Base-by-base conservation (phyloP, 1,140 invertebrate species). In the Ostrea edulis region DNA sequence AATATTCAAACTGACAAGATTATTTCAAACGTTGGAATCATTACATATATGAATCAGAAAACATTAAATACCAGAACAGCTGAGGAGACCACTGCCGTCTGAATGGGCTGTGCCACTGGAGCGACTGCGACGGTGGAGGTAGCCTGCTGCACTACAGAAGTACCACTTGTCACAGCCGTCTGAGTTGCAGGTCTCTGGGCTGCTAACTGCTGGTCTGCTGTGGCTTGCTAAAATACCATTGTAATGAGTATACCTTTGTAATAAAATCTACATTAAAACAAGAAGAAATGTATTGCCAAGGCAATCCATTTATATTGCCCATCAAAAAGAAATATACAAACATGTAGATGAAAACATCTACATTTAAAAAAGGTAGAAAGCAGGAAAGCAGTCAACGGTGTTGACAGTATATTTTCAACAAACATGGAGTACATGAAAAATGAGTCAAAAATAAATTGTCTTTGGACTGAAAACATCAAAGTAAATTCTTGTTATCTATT, bases 51-150 rank as follows among this genome's bases (percentile, higher is more conserved):
- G 5, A 44, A 44, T 44, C 5, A 44, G 35, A 44, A 44, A 44
- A 44, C 35, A 5, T 44, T 44, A 44, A 44, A 88, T 90, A 93
- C 92, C 91, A 93, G 90, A 55, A 93, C 92, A 83, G 91, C 91
- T 52, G 92, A 89, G 77, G 92, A 90, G 29, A 77, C 68, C 14
- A 90, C 90, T 53, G 91, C 90, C 25, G 93, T 93, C 44, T 91
- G 91, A 25, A 93, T 89, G 20, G 92, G 88, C 62, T 93, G 86
- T 9, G 92, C 84, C 14, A 92, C 91, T 22, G 90, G 90, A 52
- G 89, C 89, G 0, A 87, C 90, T 17, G 90, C 86, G 8, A 91
- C 88, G 25, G 89, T 35, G 86, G 86, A 54, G 58, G 90, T 89
- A n/a, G 85, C 85, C 88, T 90, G 91, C 35, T 89, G 88, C n/a